Base-by-base conservation (phyloP, 37 sponge, comb jelly and placozoan species). In the Mnemiopsis leidyi region DNA sequence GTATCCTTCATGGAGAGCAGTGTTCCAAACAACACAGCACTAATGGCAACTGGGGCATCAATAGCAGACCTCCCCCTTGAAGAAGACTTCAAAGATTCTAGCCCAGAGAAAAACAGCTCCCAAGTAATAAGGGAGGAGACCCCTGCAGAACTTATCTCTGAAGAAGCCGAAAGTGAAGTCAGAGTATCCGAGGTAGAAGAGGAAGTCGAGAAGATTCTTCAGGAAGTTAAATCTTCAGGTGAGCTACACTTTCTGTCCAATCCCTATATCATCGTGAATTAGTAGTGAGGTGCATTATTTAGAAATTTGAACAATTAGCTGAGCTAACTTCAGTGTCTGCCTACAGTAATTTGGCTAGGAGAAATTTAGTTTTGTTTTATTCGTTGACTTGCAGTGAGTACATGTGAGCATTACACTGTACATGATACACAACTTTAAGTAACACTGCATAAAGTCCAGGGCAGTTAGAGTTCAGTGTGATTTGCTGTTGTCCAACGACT, bases 1-100 rank as follows among this genome's bases (percentile, higher is more conserved):
- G 90, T 85, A n/a, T 85, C 90, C 0, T 85, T 85, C 30, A 85
- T 85, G 90, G 90, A 85, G 48, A 85, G 90, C 48, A 85, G 61
- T 23, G 48, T 37, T 40, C 90, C 40, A 2, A 85, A 85, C 9
- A 18, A 71, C 75, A 29, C 7, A 3, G 25, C 90, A 25, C 3
- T 85, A 13, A 40, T 85, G 61, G 90, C 90, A 3, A 85, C 90
- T 39, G 90, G 90, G n/a, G 90, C 90, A 38, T 85, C 90, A 38
- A 38, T 85, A 38, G 90, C 90, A 38, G 90, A 85, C 30, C 90
- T 85, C 0, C 90, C 90, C 35, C 35, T 85, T 0, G 90, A 85
- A 25, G 90, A 85, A 39, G 90, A 32, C 0, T 35, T 40, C 7
- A 38, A 20, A 36, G 38, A 18, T 2, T 36, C 31, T 21, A n/a